Conservation (phyloP, 2,797 vertebrate genomes). For the Pangasius krempfi region DNA sequence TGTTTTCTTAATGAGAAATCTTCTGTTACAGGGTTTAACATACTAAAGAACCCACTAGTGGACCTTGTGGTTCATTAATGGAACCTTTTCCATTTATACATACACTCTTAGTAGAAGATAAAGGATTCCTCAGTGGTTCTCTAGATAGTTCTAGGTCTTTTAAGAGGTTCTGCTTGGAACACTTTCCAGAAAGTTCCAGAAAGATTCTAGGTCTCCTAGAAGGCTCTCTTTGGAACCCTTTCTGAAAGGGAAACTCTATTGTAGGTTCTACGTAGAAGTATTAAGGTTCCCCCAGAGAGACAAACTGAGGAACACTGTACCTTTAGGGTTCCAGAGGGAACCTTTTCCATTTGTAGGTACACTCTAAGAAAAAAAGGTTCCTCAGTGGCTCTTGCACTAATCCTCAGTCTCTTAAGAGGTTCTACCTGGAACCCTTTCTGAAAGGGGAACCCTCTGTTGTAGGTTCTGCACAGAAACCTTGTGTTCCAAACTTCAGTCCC, state of each 20-base stretch:
- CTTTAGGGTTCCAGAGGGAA: background rate
- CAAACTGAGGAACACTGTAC: background rate
- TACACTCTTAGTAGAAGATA: background rate
- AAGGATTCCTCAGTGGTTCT: background rate
- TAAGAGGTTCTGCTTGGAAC: background rate
- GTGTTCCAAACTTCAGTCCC: background rate
- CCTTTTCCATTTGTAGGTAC: background rate
- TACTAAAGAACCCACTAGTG: background rate
- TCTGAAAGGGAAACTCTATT: background rate
- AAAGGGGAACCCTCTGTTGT: background rate
- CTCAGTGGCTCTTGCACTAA: background rate
- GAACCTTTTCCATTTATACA: background rate
- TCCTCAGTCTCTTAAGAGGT: background rate
- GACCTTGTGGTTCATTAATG: background rate
- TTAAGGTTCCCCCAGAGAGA: background rate
- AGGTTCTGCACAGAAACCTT: background rate
- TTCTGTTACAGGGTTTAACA: background rate
- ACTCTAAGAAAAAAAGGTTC: background rate
- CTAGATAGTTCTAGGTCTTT: background rate
- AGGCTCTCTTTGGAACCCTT: background rate
- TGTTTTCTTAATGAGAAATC: background rate
- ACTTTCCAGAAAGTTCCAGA: background rate
- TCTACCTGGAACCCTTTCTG: background rate
- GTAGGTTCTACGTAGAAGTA: background rate
- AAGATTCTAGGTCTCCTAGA: background rate